Base-by-base conservation (phyloP, 2,113 vertebrate genomes). In the Callocephalon fimbriatum region DNA sequence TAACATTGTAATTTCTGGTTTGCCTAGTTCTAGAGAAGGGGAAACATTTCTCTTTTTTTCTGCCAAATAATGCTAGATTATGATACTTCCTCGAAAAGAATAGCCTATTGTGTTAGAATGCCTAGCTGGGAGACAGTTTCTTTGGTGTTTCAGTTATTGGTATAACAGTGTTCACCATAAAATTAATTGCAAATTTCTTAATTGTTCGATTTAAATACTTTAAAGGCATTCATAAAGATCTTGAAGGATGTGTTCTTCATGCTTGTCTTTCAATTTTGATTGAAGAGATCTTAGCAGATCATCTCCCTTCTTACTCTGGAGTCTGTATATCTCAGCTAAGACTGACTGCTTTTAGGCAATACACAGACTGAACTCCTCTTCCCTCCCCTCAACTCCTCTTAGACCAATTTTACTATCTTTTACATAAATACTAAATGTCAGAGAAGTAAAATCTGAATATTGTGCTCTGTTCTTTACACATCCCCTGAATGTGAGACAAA, bases 191-290 rank as follows among this genome's bases (percentile, higher is more conserved):
- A 16, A 86, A 65, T 54, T 63, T 47, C 75, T 89, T 50, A 81
- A 53, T 32, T 44, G 2, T 63, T 83, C 74, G 31, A 42, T 70
- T 88, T 77, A 94, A 84, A 59, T 45, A 42, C 21, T 77, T 94
- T 89, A 51, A 92, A 93, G 86, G 12, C 32, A 74, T 76, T 73
- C 18, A 32, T 47, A 63, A 59, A 54, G 26, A 19, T 85, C 13
- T 91, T 25, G 66, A 80, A 62, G n/a, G 31, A 16, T 65, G 21
- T 17, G 18, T 67, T 90, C 38, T 80, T 59, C 21, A 45, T 22
- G 23, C 6, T 77, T 86, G 26, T 54, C 59, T 96, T 94, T 94
- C 44, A 70, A 0, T 93, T 96, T 95, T 94, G 21, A 61, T 70
- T 54, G 38, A 72, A 82, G 40, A 25, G 4, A 61, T 32, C 8